Conservation (phyloP, 2,113 vertebrate genomes). For the Chlorodrepanis virens region DNA sequence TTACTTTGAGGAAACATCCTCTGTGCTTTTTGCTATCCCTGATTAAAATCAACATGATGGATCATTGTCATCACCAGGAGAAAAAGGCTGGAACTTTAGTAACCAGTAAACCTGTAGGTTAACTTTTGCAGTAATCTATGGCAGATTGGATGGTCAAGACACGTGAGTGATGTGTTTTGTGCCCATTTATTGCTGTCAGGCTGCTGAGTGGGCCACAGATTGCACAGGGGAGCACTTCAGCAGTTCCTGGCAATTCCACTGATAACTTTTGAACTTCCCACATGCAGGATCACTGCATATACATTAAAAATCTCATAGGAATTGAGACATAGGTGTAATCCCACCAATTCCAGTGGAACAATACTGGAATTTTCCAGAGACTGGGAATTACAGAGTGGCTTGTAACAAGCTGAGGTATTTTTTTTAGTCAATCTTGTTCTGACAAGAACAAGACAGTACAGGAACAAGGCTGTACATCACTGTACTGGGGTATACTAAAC, state of each 20-base stretch:
- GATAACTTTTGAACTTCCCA: background rate
- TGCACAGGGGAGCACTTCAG: background rate
- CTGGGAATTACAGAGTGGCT: background rate
- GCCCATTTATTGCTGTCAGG: background rate
- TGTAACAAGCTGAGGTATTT: background rate
- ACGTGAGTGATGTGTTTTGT: background rate
- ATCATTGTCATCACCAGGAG: background rate
- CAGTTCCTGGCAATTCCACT: background rate
- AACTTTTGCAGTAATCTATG: background rate
- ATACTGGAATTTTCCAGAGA: background rate
- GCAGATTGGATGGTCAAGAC: background rate
- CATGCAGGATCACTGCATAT: background rate
- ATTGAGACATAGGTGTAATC: background rate
- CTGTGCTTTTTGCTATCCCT: background rate
- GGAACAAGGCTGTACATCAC: background rate
- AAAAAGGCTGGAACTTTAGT: background rate
- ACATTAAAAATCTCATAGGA: background rate
- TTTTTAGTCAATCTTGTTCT: background rate
- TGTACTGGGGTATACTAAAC: background rate
- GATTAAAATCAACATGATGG: background rate
- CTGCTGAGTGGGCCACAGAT: background rate
- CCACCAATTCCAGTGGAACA: background rate
- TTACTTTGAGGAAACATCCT: background rate
- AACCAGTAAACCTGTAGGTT: background rate
- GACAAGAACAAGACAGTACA: background rate